phyloP scores from a whole-genome alignment of 2,797 vertebrate genomes.

The Diplodus puntazzo region DNA sequence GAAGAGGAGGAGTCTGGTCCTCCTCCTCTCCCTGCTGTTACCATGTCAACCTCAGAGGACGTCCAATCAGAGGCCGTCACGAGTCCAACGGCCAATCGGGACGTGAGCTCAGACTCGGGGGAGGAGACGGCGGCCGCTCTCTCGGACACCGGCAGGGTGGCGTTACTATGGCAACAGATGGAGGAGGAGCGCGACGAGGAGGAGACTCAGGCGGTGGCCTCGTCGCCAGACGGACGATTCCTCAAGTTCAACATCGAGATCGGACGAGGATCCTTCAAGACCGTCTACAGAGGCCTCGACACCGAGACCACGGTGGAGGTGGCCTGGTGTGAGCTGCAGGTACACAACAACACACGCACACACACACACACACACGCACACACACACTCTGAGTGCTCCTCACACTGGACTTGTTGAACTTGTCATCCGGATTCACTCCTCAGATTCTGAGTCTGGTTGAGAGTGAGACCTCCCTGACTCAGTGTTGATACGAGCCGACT shows the following conservation, averaged over 20 bases:
- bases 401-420: too few species aligned
- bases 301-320: conserved; percentile 97
- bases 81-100: not conserved
- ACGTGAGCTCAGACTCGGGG: conserved; percentile 37
- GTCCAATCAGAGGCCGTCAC: not conserved
- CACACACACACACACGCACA: not conserved
- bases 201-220: conserved; percentile 84
- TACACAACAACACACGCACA: conserved; percentile 50
- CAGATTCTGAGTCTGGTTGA: too few species aligned
- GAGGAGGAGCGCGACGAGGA: conserved; percentile 78
- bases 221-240: conserved; percentile 91
- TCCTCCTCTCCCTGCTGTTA: not conserved
- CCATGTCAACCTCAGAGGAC: conserved; percentile 12
- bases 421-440: too few species aligned
- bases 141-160: conserved; percentile 9
- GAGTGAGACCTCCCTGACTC: too few species aligned
- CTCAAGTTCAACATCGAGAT: conserved; percentile 97
- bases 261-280: conserved; percentile 95
- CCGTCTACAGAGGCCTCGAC: conserved; percentile 94
- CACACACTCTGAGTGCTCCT: not conserved
- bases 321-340: conserved; percentile 98
- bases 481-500: too few species aligned
- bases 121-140: conserved; percentile 41
- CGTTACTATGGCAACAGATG: conserved; percentile 37
- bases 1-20: not conserved